These are phyloP conservation scores for Coecobrya sp. DNA, from an alignment of 2,888 invertebrate genomes.

Conservation along the genomic window DNA sequence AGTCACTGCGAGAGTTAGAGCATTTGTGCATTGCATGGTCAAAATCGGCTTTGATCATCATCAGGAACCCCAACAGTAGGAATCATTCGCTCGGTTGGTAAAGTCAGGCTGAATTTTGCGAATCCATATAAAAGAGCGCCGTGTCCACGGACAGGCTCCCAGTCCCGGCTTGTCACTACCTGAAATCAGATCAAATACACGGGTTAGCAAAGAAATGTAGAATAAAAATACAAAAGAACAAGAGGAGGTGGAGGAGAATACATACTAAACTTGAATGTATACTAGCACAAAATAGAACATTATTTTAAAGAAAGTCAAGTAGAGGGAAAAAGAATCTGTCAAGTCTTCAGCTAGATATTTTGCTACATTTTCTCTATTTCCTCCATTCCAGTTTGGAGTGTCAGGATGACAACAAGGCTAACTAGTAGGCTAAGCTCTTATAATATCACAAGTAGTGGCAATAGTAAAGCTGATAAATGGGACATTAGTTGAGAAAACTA, in stretches of 20 bases:
- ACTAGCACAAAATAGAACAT: neutral
- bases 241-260: neutral
- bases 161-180: conserved; percentile 80
- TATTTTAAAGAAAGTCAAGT: conserved; percentile 9
- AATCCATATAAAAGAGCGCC: conserved; percentile 69
- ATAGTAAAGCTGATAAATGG: neutral
- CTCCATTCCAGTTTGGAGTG: conserved; percentile 44
- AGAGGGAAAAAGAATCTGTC: conserved; percentile 27
- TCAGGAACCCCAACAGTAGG: neutral
- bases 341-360: neutral
- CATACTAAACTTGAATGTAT: neutral
- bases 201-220: conserved; percentile 31
- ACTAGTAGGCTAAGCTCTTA: neutral
- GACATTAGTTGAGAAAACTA: neutral
- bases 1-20: conserved; percentile 39
- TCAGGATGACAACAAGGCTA: conserved; percentile 47
- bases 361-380: neutral
- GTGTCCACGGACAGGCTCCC: conserved; percentile 72
- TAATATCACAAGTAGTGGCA: neutral
- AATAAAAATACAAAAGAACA: neutral
- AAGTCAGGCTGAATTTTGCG: conserved; percentile 27
- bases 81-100: conserved; percentile 22
- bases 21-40: conserved; percentile 52
- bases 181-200: conserved; percentile 50
- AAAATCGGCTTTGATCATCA: conserved; percentile 30